Percentiles rank a stretch among this genome's conserved stretches.
Conservation (phyloP, 2,888 invertebrate species). For the Drosophila merina region DNA sequence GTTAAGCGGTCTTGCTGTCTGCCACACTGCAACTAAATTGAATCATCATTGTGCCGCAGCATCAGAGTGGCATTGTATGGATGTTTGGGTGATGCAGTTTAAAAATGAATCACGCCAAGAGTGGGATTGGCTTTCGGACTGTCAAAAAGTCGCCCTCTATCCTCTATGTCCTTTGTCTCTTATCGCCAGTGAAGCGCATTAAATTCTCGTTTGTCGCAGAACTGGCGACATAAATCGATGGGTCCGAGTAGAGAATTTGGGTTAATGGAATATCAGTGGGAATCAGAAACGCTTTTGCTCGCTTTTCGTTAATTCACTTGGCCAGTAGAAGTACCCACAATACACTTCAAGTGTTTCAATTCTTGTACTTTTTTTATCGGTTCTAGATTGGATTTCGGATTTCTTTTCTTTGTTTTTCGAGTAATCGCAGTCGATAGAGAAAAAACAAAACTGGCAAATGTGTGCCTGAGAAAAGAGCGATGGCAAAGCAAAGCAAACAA, state of each 20-base stretch:
- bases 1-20: slow-evolving; percentile 55
- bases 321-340: not conserved
- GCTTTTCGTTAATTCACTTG: slow-evolving; percentile 4
- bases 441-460: slow-evolving; percentile 22
- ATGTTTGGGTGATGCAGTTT: slow-evolving; percentile 54
- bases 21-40: slow-evolving; percentile 65
- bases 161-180: not conserved
- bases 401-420: slow-evolving; percentile 10
- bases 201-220: slow-evolving; percentile 68
- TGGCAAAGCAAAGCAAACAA: slow-evolving; percentile 27
- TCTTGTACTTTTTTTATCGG: not conserved
- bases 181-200: slow-evolving; percentile 52
- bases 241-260: slow-evolving; percentile 46
- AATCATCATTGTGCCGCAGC: slow-evolving; percentile 52
- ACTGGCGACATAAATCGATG: slow-evolving; percentile 55
- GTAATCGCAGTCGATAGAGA: slow-evolving; percentile 13
- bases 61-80: slow-evolving; percentile 1
- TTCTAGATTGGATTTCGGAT: slow-evolving; percentile 28
- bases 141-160: slow-evolving; percentile 7
- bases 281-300: slow-evolving; percentile 20
- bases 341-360: not conserved
- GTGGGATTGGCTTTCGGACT: slow-evolving; percentile 10
- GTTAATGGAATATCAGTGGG: slow-evolving; percentile 72
- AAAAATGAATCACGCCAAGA: slow-evolving; percentile 60
- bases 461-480: slow-evolving; percentile 19